Base-by-base conservation (phyloP, 2,888 invertebrate genomes). In the Bibio marci region DNA sequence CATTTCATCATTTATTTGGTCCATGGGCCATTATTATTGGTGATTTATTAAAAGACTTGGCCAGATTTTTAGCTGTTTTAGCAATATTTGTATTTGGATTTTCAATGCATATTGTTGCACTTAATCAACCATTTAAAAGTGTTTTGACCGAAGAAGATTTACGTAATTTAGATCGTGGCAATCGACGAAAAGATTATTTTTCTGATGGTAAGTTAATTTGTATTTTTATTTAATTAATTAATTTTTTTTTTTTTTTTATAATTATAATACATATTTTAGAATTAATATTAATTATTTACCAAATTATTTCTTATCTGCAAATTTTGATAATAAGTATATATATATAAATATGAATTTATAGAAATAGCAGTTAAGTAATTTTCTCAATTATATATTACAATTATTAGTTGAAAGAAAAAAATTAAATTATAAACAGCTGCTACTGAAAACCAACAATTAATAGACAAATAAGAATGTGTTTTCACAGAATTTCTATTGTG, bases 11-110 rank as follows among this genome's bases (percentile, higher is more conserved):
- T 64, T 71, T 99, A 15, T 99, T 99, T 58, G 98, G 98, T 35
- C 98, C 98, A 0, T 99, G 98, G 98, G 97, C 97, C 26, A 98
- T 99, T 56, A 99, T 99, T 59, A 99, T 99, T 54, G 87, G 95
- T 17, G 86, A 88, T 61, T 67, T 88, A 40, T 80, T 88, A 75
- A 88, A 88, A 59, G 92, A 94, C 62, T 68, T 94, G 49, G 87
- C 87, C n/a, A 71, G 92, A 55, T 99, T 99, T 63, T 72, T 99
- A 45, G 95, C 97, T 35, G 97, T 99, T 18, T 66, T 99, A 55
- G 82, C 88, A 26, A 92, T 99, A 59, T 99, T 99, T 65, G 90
- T 99, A 49, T 83, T 94, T 52, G 98, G 98, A 43, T 99, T 99
- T 64, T 95, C 97, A 2, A 86, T 98, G 78, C 87, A 88, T 53